Evolutionary conservation across 1,140 invertebrate genomes (phyloP).

Genomic region (Eubasilissa regina): DNA sequence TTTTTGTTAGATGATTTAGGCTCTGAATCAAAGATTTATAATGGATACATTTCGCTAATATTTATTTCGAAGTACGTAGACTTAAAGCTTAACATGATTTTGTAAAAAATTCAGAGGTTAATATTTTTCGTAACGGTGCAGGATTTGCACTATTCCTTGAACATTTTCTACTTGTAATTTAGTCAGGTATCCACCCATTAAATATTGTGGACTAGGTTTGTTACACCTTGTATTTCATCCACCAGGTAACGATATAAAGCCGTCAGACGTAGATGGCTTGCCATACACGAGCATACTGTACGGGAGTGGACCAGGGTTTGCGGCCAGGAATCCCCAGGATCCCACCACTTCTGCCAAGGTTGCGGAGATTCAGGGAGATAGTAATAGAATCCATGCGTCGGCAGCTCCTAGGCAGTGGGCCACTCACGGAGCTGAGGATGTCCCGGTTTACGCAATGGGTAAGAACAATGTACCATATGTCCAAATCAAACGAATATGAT

Average conservation of each 20-base stretch:
- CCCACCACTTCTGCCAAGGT: conserved; percentile 62
- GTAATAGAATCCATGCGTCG: conserved; percentile 72
- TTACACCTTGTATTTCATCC: not conserved
- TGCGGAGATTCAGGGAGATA: conserved; percentile 63
- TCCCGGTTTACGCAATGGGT: conserved; percentile 88
- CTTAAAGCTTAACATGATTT: too few relatives aligned
- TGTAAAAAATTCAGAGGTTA: too few relatives aligned
- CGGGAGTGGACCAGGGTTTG: conserved; percentile 81
- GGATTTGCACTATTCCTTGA: too few relatives aligned
- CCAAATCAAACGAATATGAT: not conserved
- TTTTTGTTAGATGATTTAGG: too few relatives aligned
- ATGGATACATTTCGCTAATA: too few relatives aligned
- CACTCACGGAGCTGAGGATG: conserved; percentile 92
- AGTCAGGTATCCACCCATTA: too few relatives aligned
- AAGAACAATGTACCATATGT: conserved; percentile 36
- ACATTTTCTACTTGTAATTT: too few relatives aligned
- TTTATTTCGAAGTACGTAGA: too few relatives aligned
- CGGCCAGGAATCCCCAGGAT: conserved; percentile 60
- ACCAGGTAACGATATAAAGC: conserved; percentile 78
- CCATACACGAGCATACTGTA: conserved; percentile 82
- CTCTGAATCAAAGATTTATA: too few relatives aligned
- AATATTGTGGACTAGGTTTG: too few relatives aligned
- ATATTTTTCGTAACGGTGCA: too few relatives aligned
- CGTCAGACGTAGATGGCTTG: conserved; percentile 78
- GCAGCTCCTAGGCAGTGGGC: conserved; percentile 83